A percentile compares a stretch with the other conserved stretches of the same genome.
Evolutionary conservation across 2,888 invertebrate genomes (phyloP).

Genomic region (Dynastes hyllus): DNA sequence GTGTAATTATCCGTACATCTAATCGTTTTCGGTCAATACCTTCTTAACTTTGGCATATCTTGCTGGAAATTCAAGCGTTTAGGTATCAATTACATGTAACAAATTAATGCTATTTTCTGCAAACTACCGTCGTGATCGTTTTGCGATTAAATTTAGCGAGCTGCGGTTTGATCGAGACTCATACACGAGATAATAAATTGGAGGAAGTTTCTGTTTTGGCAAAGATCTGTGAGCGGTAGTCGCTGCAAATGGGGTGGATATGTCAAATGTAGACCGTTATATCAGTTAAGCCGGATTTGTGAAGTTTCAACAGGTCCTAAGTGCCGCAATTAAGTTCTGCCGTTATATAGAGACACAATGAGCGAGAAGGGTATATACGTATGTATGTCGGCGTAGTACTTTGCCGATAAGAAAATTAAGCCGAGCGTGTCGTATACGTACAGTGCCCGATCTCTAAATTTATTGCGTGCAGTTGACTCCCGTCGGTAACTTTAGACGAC

Average conservation of each 20-base stretch:
- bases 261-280: slow-evolving; percentile 38
- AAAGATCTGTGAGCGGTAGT: slow-evolving; percentile 24
- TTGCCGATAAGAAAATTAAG: slow-evolving; percentile 36
- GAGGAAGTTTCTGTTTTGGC: slow-evolving; percentile 31
- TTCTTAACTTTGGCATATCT: no score
- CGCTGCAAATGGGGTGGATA: slow-evolving; percentile 37
- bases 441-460: slow-evolving; percentile 37
- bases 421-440: slow-evolving; percentile 26
- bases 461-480: slow-evolving; percentile 43
- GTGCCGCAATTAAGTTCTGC: slow-evolving; percentile 38
- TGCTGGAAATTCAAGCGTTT: background rate
- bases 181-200: slow-evolving; percentile 32
- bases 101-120: slow-evolving; percentile 25
- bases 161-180: slow-evolving; percentile 21
- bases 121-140: slow-evolving; percentile 1
- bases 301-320: slow-evolving; percentile 44
- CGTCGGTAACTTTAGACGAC: slow-evolving; percentile 32
- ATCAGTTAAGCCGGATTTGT: slow-evolving; percentile 39
- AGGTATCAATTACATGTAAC: background rate
- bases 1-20: no score
- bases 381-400: slow-evolving; percentile 10
- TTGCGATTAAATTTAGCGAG: slow-evolving; percentile 27
- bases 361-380: no score
- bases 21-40: no score
- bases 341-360: slow-evolving; percentile 13